These are phyloP conservation scores for Euura saliciscinereae DNA, from an alignment of 1,140 invertebrate species.

Conservation along the genomic window DNA sequence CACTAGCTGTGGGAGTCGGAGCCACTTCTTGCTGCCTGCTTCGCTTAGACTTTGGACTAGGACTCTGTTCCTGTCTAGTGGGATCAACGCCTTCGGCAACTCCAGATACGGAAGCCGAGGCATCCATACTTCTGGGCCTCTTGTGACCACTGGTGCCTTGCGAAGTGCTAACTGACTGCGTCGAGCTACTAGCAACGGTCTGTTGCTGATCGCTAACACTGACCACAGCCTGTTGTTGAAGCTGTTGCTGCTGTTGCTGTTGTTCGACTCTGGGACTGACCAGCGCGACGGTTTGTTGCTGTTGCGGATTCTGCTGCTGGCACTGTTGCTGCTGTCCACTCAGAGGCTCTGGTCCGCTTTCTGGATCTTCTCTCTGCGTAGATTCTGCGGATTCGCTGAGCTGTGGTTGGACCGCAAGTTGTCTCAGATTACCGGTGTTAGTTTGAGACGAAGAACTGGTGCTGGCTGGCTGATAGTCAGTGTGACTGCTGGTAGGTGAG, in stretches of 20 bases:
- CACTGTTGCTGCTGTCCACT: constrained; percentile 33
- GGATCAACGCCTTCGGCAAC: constrained; percentile 57
- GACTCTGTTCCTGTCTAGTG: constrained; percentile 47
- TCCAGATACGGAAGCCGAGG: constrained; percentile 58
- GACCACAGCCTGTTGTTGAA: constrained; percentile 55
- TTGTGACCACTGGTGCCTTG: constrained; percentile 63
- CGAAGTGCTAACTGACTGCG: constrained; percentile 65
- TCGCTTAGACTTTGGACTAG: constrained; percentile 51
- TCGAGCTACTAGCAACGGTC: constrained; percentile 63
- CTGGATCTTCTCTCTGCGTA: constrained; percentile 56
- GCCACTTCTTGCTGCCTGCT: constrained; percentile 46
- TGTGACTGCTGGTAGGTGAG: constrained; percentile 62
- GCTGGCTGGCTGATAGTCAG: constrained; percentile 57
- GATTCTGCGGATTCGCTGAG: constrained; percentile 55
- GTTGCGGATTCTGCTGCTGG: constrained; percentile 30
- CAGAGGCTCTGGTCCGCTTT: constrained; percentile 48
- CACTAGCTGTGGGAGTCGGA: constrained; percentile 46
- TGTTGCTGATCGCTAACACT: constrained; percentile 61
- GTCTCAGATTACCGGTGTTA: constrained; percentile 42
- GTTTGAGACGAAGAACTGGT: constrained; percentile 48
- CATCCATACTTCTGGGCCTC: constrained; percentile 63
- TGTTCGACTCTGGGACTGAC: constrained; percentile 75
- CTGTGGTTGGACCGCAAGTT: constrained; percentile 53
- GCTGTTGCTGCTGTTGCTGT: constrained; percentile 45
- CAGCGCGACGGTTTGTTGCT: constrained; percentile 70